A percentile compares a stretch with the other conserved stretches of the same genome.
Evolutionary conservation across 2,888 invertebrate species (phyloP).

Genomic region (Papilio gigon): DNA sequence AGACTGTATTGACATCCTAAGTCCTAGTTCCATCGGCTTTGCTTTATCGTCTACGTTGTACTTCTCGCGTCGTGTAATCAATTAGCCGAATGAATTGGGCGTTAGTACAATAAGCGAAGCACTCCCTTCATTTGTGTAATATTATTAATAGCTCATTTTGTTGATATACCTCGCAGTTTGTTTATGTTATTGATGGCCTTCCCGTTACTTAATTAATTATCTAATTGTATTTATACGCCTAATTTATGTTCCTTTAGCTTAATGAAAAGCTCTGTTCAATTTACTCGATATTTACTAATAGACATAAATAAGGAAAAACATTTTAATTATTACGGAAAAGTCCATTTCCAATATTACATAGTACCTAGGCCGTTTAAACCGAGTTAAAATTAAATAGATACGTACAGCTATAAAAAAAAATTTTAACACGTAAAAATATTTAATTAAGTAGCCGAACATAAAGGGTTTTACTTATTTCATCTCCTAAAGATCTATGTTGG

Average conservation of each 20-base stretch:
- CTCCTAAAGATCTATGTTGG: too few relatives aligned
- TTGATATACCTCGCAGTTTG: conserved; percentile 36
- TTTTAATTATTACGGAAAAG: not conserved
- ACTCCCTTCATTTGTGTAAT: conserved; percentile 40
- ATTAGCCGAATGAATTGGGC: conserved; percentile 39
- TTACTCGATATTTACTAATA: conserved; percentile 17
- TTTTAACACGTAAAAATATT: too few relatives aligned
- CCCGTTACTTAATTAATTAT: conserved; percentile 38
- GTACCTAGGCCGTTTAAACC: too few relatives aligned
- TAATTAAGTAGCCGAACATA: too few relatives aligned
- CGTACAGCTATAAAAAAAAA: too few relatives aligned
- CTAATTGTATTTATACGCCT: conserved; percentile 38
- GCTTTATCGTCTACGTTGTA: not conserved
- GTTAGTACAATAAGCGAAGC: conserved; percentile 38
- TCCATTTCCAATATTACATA: not conserved
- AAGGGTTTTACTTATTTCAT: too few relatives aligned
- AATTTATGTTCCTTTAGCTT: conserved; percentile 32
- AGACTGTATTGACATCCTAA: conserved; percentile 1
- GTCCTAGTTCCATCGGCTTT: not conserved
- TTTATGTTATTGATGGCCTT: conserved; percentile 39
- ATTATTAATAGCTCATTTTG: conserved; percentile 41
- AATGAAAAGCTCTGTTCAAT: conserved; percentile 29
- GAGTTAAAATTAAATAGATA: too few relatives aligned
- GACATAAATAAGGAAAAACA: conserved; percentile 22
- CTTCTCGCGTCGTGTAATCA: conserved; percentile 27